Base-by-base conservation (phyloP, 2,113 vertebrate genomes). In the Sardina pilchardus region DNA sequence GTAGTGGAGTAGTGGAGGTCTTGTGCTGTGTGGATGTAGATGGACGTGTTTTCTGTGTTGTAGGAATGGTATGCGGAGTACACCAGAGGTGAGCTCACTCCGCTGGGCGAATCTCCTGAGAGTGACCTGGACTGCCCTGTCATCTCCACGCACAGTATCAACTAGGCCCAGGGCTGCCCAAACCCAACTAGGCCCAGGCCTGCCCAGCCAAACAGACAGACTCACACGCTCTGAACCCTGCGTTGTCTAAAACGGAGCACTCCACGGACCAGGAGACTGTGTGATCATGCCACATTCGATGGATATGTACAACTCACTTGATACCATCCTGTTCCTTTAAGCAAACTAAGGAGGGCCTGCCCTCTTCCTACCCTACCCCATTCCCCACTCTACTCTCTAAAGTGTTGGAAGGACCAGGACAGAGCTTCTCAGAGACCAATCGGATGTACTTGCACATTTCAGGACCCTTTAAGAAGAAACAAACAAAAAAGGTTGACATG, bases 61-160 rank as follows among this genome's bases (percentile, higher is more conserved):
- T 86, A 97, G 97, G 98, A 98, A 90, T 99, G 98, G 98, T 98
- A 97, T 47, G 94, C 96, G 84, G 97, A 99, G 85, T 97, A 97
- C 56, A 95, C 97, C 53, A 94, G 92, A 59, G 93, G 96, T 87
- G 96, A 95, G 82, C 94, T 96, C 81, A 85, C 91, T 30, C 93
- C 96, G 75, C 56, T 88, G 2, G 95, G 95, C 85, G 88, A 89
- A 88, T 89, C 84, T 43, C 81, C 86, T 0, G 94, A 84, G 86
- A 93, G 10, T 50, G 90, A 90, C 14, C 84, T 90, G 78, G 93
- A 96, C 85, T 91, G 87, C 84, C 91, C 93, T 0, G 59, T 94
- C 6, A 95, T 95, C 85, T 95, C 97, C 39, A 95, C 94, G 89
- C 94, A 95, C 91, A 94, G 93, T 92, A 95, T 96, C 92, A 92